These are phyloP conservation scores for Drosophila baimaii DNA, from an alignment of 1,140 invertebrate species.

Conservation along the genomic window DNA sequence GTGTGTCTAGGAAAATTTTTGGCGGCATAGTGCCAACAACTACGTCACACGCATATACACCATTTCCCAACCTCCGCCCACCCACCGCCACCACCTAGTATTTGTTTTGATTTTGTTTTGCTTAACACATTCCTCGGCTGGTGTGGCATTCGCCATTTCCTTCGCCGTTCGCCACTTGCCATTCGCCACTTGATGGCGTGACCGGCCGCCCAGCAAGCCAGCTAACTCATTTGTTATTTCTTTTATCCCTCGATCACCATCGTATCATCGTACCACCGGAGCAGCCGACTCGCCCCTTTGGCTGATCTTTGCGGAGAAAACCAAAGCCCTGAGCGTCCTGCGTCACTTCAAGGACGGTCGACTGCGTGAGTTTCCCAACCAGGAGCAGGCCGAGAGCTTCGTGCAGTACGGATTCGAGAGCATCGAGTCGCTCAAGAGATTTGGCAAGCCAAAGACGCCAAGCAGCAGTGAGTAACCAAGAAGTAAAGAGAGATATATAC, in stretches of 20 bases:
- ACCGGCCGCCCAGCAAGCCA: slow-evolving; percentile 24
- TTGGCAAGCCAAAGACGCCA: slow-evolving; percentile 50
- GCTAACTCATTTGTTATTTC: slow-evolving; percentile 35
- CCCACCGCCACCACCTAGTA: slow-evolving; percentile 5
- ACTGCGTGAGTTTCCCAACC: slow-evolving; percentile 90
- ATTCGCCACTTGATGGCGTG: slow-evolving; percentile 56
- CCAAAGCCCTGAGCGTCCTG: slow-evolving; percentile 89
- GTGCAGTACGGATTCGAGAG: slow-evolving; percentile 86
- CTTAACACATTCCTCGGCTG: slow-evolving; percentile 55
- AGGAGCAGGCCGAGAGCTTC: slow-evolving; percentile 90
- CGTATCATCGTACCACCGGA: slow-evolving; percentile 7
- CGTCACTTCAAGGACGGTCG: slow-evolving; percentile 90
- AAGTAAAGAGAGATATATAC: not conserved
- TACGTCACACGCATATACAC: slow-evolving; percentile 62
- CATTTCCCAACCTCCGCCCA: not conserved
- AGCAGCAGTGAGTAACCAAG: slow-evolving; percentile 52
- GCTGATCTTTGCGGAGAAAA: slow-evolving; percentile 89
- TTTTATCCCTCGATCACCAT: slow-evolving; percentile 13
- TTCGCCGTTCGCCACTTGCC: slow-evolving; percentile 3
- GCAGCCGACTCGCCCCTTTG: slow-evolving; percentile 71
- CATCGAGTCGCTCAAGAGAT: slow-evolving; percentile 62
- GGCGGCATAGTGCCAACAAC: slow-evolving; percentile 52
- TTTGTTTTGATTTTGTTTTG: slow-evolving; percentile 63
- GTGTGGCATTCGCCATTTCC: slow-evolving; percentile 19
- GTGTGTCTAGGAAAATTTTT: slow-evolving; percentile 7